Conservation (phyloP, 2,888 invertebrate genomes). For the Lithophane leautieri region DNA sequence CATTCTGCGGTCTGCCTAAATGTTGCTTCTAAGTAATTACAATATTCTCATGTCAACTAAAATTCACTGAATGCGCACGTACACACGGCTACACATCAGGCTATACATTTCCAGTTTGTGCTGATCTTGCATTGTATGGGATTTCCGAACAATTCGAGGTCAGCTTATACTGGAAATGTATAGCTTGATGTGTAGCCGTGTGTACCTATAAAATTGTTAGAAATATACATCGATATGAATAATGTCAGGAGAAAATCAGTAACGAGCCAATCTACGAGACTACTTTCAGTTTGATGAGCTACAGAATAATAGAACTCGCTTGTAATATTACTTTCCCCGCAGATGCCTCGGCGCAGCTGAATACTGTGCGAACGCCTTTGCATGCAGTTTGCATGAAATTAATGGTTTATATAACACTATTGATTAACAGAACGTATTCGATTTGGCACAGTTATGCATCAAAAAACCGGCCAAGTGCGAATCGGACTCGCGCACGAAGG, state of each 20-base stretch:
- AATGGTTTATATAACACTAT: constrained; percentile 22
- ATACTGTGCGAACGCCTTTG: background rate
- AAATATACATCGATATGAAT: constrained; percentile 7
- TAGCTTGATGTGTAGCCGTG: no score
- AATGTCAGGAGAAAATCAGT: constrained; percentile 42
- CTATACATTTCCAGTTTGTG: no score
- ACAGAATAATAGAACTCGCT: constrained; percentile 45
- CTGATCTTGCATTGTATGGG: no score
- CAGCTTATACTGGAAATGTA: no score
- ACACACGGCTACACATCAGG: no score
- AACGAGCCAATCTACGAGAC: constrained; percentile 28
- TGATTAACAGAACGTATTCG: background rate
- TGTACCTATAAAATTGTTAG: background rate
- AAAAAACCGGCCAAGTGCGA: background rate
- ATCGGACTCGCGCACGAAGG: no score
- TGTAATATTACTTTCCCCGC: constrained; percentile 43
- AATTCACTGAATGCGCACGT: background rate
- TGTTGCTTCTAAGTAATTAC: background rate
- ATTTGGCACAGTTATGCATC: constrained; percentile 19
- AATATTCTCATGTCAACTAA: background rate
- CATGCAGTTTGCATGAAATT: constrained; percentile 25
- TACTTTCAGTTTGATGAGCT: constrained; percentile 40
- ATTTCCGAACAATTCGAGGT: no score
- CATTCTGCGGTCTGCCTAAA: background rate
- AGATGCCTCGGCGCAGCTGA: constrained; percentile 13